Evolutionary conservation across 2,113 vertebrate species (phyloP).

Genomic region (Cyphomyrus plagiostoma): DNA sequence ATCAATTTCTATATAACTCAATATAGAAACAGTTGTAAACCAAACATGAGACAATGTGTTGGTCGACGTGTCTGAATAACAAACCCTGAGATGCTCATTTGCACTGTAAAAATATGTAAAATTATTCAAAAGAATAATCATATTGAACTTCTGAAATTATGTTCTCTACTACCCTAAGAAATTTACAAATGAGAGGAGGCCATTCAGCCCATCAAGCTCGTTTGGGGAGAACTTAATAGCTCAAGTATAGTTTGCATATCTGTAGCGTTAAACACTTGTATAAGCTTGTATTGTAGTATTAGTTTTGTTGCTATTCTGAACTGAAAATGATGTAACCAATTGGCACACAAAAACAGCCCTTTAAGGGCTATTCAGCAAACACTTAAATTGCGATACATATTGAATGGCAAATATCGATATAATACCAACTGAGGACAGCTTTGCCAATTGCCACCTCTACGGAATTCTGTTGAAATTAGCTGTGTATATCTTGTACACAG

Average conservation of each 20-base stretch:
- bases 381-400: neutral
- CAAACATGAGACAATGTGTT: neutral
- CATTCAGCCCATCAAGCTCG: too few relatives aligned
- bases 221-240: too few relatives aligned
- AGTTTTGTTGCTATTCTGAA: neutral
- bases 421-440: neutral
- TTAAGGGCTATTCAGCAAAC: neutral
- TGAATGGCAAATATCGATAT: neutral
- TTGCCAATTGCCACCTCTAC: neutral
- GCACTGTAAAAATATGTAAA: neutral
- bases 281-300: neutral
- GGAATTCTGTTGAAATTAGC: neutral
- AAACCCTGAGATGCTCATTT: neutral
- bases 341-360: neutral
- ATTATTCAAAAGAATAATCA: neutral
- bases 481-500: neutral
- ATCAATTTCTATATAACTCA: neutral
- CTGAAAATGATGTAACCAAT: neutral
- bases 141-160: neutral
- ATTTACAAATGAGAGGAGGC: too few relatives aligned
- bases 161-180: neutral
- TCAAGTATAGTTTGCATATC: neutral
- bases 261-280: neutral
- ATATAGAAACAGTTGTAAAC: neutral
- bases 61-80: neutral